Conservation (phyloP, 2,113 vertebrate genomes). For the cattle (Bos taurus) region ARS-UCD2.0 NC_037329.1:31664501-31665000, state of each 20-base stretch:
- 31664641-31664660: neutral
- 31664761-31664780: neutral
- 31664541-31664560: neutral
- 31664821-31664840: neutral
- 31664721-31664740: neutral
- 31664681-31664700: neutral
- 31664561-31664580: neutral
- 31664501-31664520: neutral
- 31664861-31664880: too few relatives aligned
- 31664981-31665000: too few relatives aligned
- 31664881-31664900: too few relatives aligned
- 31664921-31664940: too few relatives aligned
- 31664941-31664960: too few relatives aligned
- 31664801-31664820: neutral
- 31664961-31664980: too few relatives aligned
- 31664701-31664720: neutral
- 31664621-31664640: neutral
- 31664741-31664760: neutral
- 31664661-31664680: neutral
- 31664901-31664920: too few relatives aligned
- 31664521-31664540: neutral
- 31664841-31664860: too few relatives aligned
- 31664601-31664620: neutral
- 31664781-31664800: neutral
- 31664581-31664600: neutral